Conservation (phyloP, 2,797 vertebrate species). For the Amphiprion clarkii region DNA sequence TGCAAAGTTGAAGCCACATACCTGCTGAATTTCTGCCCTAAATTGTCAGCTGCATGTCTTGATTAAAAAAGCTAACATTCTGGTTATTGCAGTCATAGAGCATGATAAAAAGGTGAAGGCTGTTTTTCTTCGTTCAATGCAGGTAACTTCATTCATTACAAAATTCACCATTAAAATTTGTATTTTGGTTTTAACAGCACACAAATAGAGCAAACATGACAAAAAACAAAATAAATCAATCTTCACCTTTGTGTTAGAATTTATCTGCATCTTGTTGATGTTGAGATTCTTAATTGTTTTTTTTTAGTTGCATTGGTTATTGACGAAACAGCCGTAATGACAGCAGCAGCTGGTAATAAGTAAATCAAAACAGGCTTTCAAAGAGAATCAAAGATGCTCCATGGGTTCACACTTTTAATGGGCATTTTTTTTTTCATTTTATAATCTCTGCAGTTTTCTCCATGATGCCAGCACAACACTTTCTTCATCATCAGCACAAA, state of each 20-base stretch:
- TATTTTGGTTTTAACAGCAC: no score
- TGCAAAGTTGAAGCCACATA: no score
- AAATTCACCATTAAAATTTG: no score
- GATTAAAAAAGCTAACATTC: no score
- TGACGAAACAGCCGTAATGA: neutral
- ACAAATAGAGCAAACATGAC: no score
- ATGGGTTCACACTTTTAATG: constrained; percentile 51
- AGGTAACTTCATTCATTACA: no score
- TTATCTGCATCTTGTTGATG: no score
- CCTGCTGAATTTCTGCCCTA: no score
- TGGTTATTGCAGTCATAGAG: no score
- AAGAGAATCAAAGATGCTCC: constrained; percentile 19
- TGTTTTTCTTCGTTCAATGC: no score
- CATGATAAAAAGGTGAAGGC: no score
- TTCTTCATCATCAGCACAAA: constrained; percentile 65
- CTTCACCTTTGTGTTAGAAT: neutral
- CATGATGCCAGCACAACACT: constrained; percentile 42
- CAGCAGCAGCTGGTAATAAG: neutral
- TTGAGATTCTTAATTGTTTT: neutral
- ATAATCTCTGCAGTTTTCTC: constrained; percentile 48
- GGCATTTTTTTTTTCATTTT: constrained; percentile 35
- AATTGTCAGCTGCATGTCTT: no score
- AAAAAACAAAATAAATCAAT: neutral
- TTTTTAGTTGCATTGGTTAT: neutral
- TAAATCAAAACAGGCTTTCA: constrained; percentile 29